These are phyloP conservation scores for Theocolax elegans DNA, from an alignment of 1,140 invertebrate species.

Conservation along the genomic window DNA sequence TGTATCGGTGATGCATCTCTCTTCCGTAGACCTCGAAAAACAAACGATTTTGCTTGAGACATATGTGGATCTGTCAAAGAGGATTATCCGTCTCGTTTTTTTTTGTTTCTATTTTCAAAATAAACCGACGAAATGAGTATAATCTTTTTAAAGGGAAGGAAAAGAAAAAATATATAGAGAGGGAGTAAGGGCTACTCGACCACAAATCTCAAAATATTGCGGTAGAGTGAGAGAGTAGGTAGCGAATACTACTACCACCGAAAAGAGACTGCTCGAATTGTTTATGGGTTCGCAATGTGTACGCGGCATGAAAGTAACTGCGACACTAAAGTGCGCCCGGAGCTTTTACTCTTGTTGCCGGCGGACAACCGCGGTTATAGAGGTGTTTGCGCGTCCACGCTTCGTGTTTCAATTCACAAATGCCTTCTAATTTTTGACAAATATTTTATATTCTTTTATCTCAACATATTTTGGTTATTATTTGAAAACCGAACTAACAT, in stretches of 20 bases:
- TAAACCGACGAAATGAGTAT: slow-evolving; percentile 15
- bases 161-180: neutral
- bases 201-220: slow-evolving; percentile 2
- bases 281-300: slow-evolving; percentile 13
- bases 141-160: slow-evolving; percentile 14
- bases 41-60: slow-evolving; percentile 41
- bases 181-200: no score
- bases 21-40: slow-evolving; percentile 41
- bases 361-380: slow-evolving; percentile 8
- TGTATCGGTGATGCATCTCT: slow-evolving; percentile 33
- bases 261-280: neutral
- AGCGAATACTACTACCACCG: no score
- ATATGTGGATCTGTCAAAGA: slow-evolving; percentile 21
- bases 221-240: neutral
- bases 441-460: no score
- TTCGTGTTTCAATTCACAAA: slow-evolving; percentile 9
- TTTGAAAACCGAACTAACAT: no score
- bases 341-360: neutral
- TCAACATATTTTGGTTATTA: no score
- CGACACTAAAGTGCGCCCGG: neutral
- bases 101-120: slow-evolving; percentile 24
- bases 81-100: neutral
- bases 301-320: slow-evolving; percentile 1
- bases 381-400: neutral
- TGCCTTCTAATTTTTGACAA: neutral